A percentile compares a stretch with the other conserved stretches of the same genome.
phyloP scores from a whole-genome alignment of 2,888 invertebrate genomes.

The Epistrophe grossulariae region DNA sequence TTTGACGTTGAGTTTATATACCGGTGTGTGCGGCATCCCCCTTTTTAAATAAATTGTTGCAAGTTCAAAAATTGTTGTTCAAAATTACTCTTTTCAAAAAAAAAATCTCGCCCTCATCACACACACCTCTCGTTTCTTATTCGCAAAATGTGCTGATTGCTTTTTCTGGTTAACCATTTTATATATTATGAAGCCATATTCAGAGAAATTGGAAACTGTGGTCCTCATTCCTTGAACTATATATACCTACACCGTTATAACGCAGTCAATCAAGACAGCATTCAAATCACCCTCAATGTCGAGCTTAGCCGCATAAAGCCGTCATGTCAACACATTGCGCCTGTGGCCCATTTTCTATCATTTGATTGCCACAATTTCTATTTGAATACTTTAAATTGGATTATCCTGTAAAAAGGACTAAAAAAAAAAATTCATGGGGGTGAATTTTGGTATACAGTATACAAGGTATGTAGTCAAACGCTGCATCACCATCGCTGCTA shows the following conservation, averaged over 20 bases:
- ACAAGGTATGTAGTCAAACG: neutral
- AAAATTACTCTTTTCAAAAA: conserved; percentile 42
- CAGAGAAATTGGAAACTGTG: conserved; percentile 68
- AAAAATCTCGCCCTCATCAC: conserved; percentile 26
- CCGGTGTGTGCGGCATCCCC: neutral
- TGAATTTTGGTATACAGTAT: conserved; percentile 29
- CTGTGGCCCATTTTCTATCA: conserved; percentile 58
- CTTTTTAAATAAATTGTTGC: conserved; percentile 23
- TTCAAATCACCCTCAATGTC: conserved; percentile 65
- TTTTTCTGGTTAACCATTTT: conserved; percentile 74
- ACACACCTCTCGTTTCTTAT: neutral
- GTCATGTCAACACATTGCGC: conserved; percentile 60
- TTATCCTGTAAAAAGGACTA: conserved; percentile 81
- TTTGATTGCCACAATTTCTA: conserved; percentile 80
- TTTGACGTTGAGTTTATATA: neutral
- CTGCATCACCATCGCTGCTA: too few relatives aligned
- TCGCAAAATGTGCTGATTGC: conserved; percentile 61
- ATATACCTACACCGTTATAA: neutral
- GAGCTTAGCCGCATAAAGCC: conserved; percentile 11
- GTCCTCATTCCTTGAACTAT: conserved; percentile 18
- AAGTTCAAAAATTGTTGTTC: conserved; percentile 48
- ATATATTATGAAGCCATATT: conserved; percentile 61
- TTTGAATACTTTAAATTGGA: conserved; percentile 84
- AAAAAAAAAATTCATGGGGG: conserved; percentile 43
- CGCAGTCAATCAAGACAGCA: conserved; percentile 70